phyloP scores from a whole-genome alignment of 2,888 invertebrate species.

The Noctua pronuba region DNA sequence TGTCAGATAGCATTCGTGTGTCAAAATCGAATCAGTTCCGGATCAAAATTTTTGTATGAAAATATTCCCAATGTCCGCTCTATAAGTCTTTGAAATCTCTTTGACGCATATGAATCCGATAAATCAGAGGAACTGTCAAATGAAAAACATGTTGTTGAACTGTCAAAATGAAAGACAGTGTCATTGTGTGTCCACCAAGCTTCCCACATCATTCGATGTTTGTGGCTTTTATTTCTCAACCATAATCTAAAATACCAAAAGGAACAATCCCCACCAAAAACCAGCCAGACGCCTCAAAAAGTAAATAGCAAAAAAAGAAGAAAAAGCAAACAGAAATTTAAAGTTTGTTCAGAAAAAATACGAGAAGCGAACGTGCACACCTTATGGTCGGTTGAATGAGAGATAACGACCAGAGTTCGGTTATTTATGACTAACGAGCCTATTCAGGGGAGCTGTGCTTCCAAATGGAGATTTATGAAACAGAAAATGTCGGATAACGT shows the following conservation, averaged over 20 bases:
- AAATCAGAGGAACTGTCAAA: no score
- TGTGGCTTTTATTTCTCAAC: neutral
- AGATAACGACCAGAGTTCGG: conserved; percentile 88
- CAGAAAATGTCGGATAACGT: conserved; percentile 86
- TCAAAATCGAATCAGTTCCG: no score
- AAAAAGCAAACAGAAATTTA: conserved; percentile 73
- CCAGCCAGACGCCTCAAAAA: conserved; percentile 37
- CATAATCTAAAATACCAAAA: neutral
- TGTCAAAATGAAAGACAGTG: neutral
- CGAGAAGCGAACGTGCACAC: conserved; percentile 70
- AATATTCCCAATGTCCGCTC: no score
- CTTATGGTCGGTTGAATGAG: conserved; percentile 83
- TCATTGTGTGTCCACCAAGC: neutral
- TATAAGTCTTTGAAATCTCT: no score
- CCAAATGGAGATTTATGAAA: conserved; percentile 89
- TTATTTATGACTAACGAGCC: conserved; percentile 90
- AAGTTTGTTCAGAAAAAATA: conserved; percentile 71
- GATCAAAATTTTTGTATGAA: no score
- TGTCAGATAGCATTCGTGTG: no score
- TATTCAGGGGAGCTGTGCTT: conserved; percentile 84
- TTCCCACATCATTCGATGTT: neutral
- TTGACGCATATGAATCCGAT: no score
- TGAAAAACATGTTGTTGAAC: neutral
- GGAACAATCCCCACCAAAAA: neutral
- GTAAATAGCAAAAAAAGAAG: conserved; percentile 58